phyloP scores from a whole-genome alignment of 1,140 invertebrate species.

The Anastrepha ludens region DNA sequence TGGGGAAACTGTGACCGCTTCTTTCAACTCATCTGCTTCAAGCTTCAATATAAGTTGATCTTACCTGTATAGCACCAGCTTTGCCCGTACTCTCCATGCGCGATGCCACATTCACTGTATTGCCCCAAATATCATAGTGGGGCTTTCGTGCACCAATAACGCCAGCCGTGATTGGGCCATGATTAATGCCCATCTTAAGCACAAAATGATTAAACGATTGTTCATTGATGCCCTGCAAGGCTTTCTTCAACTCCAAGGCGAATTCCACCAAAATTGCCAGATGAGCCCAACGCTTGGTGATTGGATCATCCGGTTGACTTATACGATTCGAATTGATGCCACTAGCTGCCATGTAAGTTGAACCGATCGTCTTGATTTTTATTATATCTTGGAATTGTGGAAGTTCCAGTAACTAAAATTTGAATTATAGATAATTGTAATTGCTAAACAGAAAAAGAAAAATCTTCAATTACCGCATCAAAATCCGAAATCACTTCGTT shows the following conservation, averaged over 20 bases:
- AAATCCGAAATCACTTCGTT: constrained; percentile 99
- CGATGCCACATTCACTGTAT: constrained; percentile 96
- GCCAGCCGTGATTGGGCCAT: constrained; percentile 95
- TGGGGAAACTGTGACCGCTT: no score
- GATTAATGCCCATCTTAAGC: constrained; percentile 95
- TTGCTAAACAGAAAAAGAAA: constrained; percentile 10
- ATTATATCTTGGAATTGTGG: constrained; percentile 92
- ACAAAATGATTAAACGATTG: constrained; percentile 97
- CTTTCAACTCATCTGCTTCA: no score
- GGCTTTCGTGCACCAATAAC: constrained; percentile 96
- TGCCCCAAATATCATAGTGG: constrained; percentile 96
- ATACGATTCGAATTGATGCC: constrained; percentile 86
- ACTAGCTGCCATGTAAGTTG: constrained; percentile 98
- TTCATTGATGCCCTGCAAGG: constrained; percentile 92
- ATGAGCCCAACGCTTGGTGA: constrained; percentile 87
- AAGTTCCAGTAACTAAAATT: constrained; percentile 86
- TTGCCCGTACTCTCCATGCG: constrained; percentile 98
- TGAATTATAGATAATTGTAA: background rate
- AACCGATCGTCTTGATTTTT: constrained; percentile 98
- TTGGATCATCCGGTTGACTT: constrained; percentile 82
- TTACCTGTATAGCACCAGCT: constrained; percentile 94
- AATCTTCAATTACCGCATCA: constrained; percentile 85
- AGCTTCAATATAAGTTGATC: background rate
- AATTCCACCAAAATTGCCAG: constrained; percentile 91
- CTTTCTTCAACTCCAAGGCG: constrained; percentile 91